Base-by-base conservation (phyloP, 2,113 vertebrate genomes). In the Fregata magnificens region DNA sequence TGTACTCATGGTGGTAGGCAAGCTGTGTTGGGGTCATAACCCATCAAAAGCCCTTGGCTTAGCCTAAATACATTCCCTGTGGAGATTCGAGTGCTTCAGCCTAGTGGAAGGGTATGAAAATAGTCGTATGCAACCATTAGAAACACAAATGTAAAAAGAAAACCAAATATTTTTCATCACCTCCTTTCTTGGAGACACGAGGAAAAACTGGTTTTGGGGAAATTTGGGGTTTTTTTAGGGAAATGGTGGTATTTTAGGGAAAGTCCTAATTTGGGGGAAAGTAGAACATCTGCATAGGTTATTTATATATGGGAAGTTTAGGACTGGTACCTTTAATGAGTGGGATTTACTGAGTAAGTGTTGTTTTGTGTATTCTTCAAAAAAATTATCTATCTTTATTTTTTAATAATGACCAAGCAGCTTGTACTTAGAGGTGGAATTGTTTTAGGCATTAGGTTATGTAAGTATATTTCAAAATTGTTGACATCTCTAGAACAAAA, bases 111-210 rank as follows among this genome's bases (percentile, higher is more conserved):
- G 71, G 58, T 34, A 15, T 34, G 77, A 61, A 82, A 82, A 66
- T 10, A 50, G 44, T 20, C 1, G 2, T 36, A 22, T 0, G 8
- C 13, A 4, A 20, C 17, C 6, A 1, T 44, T 49, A 16, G 59
- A 42, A 61, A 82, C 5, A 61, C 70, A 77, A 19, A 53, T 16
- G 10, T 5, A 6, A 34, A 34, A 55, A 71, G 59, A 44, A 91
- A 87, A 31, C 6, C 50, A 55, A 61, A 40, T 61, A 15, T 58
- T 88, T 88, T 21, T 22, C 34, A 29, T 40, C 38, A 3, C 20
- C 24, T 65, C 28, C 31, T 65, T 55, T 65, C 71, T 58, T 42
- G 72, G 65, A 76, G 50, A 20, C 0, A 0, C 2, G n/a, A 50
- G 32, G 72, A 32, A 44, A n/a, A 87, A 32, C 4, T 24, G 7